Conservation (phyloP, 2,113 vertebrate species). For the Pardalotus punctatus region DNA sequence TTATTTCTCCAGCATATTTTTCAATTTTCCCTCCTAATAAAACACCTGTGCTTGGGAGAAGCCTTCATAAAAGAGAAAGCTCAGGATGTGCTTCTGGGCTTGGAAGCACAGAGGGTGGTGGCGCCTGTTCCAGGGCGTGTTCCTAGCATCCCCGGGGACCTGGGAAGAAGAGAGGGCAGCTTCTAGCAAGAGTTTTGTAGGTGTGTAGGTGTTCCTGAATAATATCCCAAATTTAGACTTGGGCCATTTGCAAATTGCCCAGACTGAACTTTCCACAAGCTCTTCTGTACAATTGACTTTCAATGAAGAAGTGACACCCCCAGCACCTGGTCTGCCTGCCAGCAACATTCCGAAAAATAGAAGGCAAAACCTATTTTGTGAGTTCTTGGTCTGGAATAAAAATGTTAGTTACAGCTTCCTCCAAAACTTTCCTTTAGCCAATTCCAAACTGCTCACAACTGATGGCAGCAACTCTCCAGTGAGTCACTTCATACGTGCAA, state of each 20-base stretch:
- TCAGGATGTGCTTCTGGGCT: background rate
- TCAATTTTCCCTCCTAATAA: background rate
- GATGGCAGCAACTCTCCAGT: background rate
- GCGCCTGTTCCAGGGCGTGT: rapidly evolving
- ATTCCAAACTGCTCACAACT: background rate
- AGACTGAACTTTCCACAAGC: background rate
- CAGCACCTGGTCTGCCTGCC: background rate
- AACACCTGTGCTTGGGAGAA: background rate
- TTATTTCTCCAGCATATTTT: background rate
- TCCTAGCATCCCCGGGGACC: rapidly evolving
- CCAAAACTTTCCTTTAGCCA: background rate
- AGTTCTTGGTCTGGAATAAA: background rate
- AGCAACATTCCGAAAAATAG: background rate
- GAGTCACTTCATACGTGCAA: background rate
- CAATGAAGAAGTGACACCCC: background rate
- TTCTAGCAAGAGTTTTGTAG: background rate
- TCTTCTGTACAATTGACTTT: background rate
- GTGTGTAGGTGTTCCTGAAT: background rate
- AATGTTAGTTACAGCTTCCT: background rate
- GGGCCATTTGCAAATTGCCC: background rate
- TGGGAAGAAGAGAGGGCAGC: background rate
- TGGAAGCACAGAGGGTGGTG: background rate
- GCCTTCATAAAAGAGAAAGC: background rate
- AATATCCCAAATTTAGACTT: background rate
- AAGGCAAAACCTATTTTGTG: background rate